phyloP scores from a whole-genome alignment of 1,140 invertebrate species.

The Drosophila auraria region DNA sequence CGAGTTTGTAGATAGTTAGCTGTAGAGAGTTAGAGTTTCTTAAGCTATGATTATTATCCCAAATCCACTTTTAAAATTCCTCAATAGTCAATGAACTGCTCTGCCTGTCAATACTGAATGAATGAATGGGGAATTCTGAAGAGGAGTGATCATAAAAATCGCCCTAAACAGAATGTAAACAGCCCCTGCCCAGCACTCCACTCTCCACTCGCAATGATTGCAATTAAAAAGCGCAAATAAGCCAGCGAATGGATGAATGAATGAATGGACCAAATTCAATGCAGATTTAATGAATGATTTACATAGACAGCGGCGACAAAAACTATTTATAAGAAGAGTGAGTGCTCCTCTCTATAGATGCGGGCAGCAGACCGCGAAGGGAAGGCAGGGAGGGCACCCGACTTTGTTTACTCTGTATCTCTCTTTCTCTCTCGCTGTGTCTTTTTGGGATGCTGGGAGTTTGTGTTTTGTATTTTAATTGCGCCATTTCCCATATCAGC shows the following conservation, averaged over 20 bases:
- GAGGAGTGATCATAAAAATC: slow-evolving; percentile 28
- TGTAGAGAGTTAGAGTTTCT: no score
- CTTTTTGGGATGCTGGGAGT: slow-evolving; percentile 25
- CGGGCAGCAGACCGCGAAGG: slow-evolving; percentile 30
- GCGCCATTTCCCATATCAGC: slow-evolving; percentile 80
- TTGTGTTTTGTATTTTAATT: slow-evolving; percentile 79
- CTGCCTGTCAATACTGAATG: slow-evolving; percentile 20
- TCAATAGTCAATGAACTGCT: slow-evolving; percentile 8
- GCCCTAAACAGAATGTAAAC: slow-evolving; percentile 30
- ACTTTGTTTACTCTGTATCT: slow-evolving; percentile 4
- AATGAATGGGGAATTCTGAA: slow-evolving; percentile 11
- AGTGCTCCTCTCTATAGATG: slow-evolving; percentile 22
- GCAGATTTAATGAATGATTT: slow-evolving; percentile 81
- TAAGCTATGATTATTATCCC: no score
- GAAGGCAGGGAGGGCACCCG: background rate
- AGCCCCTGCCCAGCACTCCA: background rate
- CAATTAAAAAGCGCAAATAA: slow-evolving; percentile 68
- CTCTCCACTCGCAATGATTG: slow-evolving; percentile 38
- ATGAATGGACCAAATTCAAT: slow-evolving; percentile 75
- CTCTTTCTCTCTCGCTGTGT: slow-evolving; percentile 18
- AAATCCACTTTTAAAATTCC: background rate
- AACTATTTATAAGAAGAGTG: slow-evolving; percentile 68
- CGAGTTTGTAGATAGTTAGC: background rate
- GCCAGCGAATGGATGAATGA: slow-evolving; percentile 31
- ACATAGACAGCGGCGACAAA: slow-evolving; percentile 65